Base-by-base conservation (phyloP, 2,888 invertebrate genomes). In the Sisyra terminalis region DNA sequence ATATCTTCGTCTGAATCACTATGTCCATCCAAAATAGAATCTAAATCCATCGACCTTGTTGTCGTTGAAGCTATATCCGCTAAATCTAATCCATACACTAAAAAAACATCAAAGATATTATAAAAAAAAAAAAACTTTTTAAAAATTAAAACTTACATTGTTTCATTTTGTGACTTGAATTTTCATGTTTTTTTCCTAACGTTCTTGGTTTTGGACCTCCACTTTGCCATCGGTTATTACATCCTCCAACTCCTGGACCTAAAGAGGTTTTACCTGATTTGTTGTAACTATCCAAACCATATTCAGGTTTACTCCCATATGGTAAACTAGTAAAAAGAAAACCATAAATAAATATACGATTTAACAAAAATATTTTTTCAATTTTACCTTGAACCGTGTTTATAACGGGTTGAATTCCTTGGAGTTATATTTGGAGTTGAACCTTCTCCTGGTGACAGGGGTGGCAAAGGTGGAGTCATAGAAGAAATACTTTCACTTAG, bases 61-160 rank as follows among this genome's bases (percentile, higher is more conserved):
- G 84, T 84, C 1, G 82, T 83, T 0, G 84, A 84, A 0, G 83
- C 81, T 58, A 84, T 67, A 56, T 84, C 83, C 0, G 78, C 77
- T 2, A 76, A 77, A 56, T 82, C 82, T 9, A 78, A 59, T 0
- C 79, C 79, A 55, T 80, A 78, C 47, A 78, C 79, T 78, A 58
- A 2, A 64, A 58, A 43, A 39, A 41, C 45, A 35, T 14, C n/a
- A 38, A 38, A 43, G n/a, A 46, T 11, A 41, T 40, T 15, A 32
- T 2, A 30, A 34, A 17, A 14, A 29, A n/a, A 40, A 24, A 24
- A 24, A 24, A 24, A 24, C 24, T 24, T 24, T 24, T 24, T 5
- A 24, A 24, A 13, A 29, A 10, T 15, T 29, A 16, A 11, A 14
- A 60, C 70, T 65, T 55, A 75, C 75, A 62, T 54, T 73, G 73